Percentiles rank a stretch among this genome's conserved stretches.
These are phyloP conservation scores for Ptychoptera contaminata DNA, from an alignment of 2,888 invertebrate genomes.

Conservation along the genomic window DNA sequence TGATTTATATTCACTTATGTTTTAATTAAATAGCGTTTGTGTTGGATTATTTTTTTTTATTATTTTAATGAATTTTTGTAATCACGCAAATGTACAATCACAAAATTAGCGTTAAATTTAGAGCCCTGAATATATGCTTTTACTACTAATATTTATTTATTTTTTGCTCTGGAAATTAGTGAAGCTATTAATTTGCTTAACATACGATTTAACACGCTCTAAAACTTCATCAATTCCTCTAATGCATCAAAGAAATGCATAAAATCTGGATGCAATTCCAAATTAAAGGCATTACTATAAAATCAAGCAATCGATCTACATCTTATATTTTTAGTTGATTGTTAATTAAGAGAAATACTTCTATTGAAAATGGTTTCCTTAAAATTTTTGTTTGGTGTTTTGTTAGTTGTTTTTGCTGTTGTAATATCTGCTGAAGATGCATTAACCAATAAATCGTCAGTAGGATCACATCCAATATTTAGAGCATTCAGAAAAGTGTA, in stretches of 20 bases:
- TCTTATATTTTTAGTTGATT: background rate
- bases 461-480: conserved; percentile 7
- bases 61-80: conserved; percentile 5
- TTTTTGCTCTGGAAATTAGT: conserved; percentile 7
- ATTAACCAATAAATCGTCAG: background rate
- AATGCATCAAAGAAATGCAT: conserved; percentile 5
- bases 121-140: no score
- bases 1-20: no score
- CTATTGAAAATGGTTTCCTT: background rate
- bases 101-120: no score
- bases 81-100: no score
- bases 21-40: no score
- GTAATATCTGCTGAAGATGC: background rate
- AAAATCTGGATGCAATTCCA: conserved; percentile 5
- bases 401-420: conserved; percentile 5
- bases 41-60: conserved; percentile 6
- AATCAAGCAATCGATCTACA: conserved; percentile 4
- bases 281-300: conserved; percentile 7
- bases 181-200: conserved; percentile 7
- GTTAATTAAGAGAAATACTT: background rate
- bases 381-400: background rate
- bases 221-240: conserved; percentile 6
- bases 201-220: conserved; percentile 10
- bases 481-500: conserved; percentile 26
- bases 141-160: no score